Evolutionary conservation across 2,113 vertebrate species (phyloP).

Genomic region (Lepisosteus oculatus): DNA sequence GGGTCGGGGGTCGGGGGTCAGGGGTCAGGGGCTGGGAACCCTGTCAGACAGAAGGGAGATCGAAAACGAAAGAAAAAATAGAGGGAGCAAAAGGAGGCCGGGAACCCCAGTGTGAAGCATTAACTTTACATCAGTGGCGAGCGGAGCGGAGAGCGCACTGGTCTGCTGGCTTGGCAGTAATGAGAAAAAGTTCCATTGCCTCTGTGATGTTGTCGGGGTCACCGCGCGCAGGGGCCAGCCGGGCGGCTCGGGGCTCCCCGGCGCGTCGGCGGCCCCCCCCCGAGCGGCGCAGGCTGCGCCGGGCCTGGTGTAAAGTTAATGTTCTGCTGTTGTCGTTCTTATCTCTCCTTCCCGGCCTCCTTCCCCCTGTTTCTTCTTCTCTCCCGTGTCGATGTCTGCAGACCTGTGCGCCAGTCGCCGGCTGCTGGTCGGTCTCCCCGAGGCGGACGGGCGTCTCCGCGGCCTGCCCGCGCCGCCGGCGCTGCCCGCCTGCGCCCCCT

Average conservation of each 20-base stretch:
- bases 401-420: conserved; percentile 68
- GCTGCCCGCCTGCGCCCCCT: conserved; percentile 58
- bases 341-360: conserved; percentile 44
- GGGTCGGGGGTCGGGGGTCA: background rate
- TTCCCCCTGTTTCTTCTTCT: conserved; percentile 17
- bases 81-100: background rate
- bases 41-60: background rate
- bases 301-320: conserved; percentile 42
- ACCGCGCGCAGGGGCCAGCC: too few species aligned
- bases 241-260: too few species aligned
- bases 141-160: conserved; percentile 12
- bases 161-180: conserved; percentile 40
- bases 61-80: background rate
- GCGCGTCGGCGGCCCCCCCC: too few species aligned
- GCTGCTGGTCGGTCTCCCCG: conserved; percentile 67
- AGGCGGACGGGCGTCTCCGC: conserved; percentile 67
- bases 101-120: background rate
- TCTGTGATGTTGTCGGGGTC: background rate
- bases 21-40: background rate
- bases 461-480: conserved; percentile 61
- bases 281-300: too few species aligned
- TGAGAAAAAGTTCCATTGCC: conserved; percentile 36
- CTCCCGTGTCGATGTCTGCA: conserved; percentile 51
- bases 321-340: conserved; percentile 51
- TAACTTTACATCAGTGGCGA: conserved; percentile 20